Conservation (phyloP, 1,140 invertebrate genomes). For the Drosophila micromelanica region DNA sequence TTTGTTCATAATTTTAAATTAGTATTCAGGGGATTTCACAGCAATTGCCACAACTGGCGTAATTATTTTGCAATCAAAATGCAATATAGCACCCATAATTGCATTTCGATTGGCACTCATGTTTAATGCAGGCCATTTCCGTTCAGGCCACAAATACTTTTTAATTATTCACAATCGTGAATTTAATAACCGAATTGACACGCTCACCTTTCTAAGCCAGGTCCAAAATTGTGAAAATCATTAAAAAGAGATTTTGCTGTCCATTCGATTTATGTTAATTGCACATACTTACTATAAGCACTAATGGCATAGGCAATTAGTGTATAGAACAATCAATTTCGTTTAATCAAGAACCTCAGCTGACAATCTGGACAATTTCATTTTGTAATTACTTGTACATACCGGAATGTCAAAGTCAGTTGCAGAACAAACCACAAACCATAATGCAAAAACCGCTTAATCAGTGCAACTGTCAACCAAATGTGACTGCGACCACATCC, state of each 20-base stretch:
- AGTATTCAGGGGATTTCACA: constrained; percentile 14
- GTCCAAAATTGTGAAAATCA: background rate
- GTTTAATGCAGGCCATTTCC: background rate
- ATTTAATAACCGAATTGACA: constrained; percentile 13
- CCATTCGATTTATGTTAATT: background rate
- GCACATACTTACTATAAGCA: background rate
- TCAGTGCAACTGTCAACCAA: background rate
- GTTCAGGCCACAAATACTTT: background rate
- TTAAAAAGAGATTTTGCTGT: background rate
- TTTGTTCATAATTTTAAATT: constrained; percentile 9
- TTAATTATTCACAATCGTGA: constrained; percentile 6
- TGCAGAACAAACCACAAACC: constrained; percentile 14
- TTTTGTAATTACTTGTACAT: background rate
- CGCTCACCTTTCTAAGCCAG: too few species aligned
- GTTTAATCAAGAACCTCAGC: constrained; percentile 12
- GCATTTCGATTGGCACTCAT: constrained; percentile 19
- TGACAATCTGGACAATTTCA: background rate
- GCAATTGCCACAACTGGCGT: too few species aligned
- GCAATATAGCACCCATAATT: constrained; percentile 19
- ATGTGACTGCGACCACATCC: background rate
- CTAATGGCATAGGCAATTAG: background rate
- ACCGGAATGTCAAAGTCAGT: background rate
- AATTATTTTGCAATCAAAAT: constrained; percentile 40
- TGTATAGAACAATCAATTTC: constrained; percentile 4
- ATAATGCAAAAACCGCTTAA: constrained; percentile 15